phyloP scores from a whole-genome alignment of 2,113 vertebrate species.

The Gambusia holbrooki region DNA sequence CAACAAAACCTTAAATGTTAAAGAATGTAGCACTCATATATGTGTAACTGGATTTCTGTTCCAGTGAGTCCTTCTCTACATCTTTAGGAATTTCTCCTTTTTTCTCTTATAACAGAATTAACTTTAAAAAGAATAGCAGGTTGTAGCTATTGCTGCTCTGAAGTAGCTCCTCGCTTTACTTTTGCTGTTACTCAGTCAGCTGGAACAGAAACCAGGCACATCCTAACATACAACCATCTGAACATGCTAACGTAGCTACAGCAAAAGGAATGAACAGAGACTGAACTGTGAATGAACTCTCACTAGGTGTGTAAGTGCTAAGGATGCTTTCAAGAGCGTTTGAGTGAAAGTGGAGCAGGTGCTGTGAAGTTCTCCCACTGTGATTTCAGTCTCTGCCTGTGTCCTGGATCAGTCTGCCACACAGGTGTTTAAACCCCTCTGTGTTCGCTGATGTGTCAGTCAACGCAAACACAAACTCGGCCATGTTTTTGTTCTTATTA shows the following conservation, averaged over 20 bases:
- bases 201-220: neutral
- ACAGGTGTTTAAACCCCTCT: constrained; percentile 22
- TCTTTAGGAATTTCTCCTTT: no score
- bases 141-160: no score
- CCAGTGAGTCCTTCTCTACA: no score
- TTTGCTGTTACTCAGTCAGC: neutral
- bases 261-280: neutral
- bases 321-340: neutral
- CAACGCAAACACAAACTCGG: neutral
- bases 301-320: constrained; percentile 6
- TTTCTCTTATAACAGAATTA: no score
- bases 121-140: no score
- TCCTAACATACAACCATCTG: no score
- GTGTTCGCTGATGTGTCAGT: constrained; percentile 2
- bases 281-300: constrained; percentile 1
- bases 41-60: neutral
- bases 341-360: constrained; percentile 18
- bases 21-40: neutral
- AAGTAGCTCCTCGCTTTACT: neutral
- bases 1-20: neutral
- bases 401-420: constrained; percentile 40
- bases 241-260: no score
- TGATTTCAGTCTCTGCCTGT: constrained; percentile 1
- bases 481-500: neutral
- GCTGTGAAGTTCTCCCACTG: neutral